Percentiles rank a stretch among this genome's conserved stretches.
These are phyloP conservation scores for Seriola quinqueradiata DNA, from an alignment of 2,113 vertebrate genomes.

Conservation along the genomic window DNA sequence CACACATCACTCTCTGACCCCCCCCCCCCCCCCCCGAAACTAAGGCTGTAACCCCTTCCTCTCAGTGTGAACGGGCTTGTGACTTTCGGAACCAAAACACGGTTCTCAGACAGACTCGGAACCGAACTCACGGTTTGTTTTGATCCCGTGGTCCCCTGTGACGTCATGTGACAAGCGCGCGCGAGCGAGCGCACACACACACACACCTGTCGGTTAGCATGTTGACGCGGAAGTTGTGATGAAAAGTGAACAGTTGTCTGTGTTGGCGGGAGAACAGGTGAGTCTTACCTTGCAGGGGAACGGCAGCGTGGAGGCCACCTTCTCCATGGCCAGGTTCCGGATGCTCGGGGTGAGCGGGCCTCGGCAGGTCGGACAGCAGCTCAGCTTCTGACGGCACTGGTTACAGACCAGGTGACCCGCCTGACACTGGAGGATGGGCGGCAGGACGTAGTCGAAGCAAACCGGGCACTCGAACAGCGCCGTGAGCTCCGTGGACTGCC, in stretches of 20 bases:
- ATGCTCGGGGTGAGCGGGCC: conserved; percentile 86
- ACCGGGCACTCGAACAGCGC: conserved; percentile 87
- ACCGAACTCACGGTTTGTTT: background rate
- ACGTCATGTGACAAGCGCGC: conserved; percentile 17
- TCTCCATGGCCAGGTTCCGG: conserved; percentile 88
- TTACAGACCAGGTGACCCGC: conserved; percentile 87
- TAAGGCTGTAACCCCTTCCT: no score
- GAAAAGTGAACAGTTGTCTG: background rate
- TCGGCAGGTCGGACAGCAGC: conserved; percentile 86
- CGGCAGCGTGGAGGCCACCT: conserved; percentile 85
- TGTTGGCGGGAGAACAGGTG: background rate
- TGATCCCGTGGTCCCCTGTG: background rate
- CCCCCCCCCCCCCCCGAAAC: no score
- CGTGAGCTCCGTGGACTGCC: conserved; percentile 82
- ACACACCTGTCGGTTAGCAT: background rate
- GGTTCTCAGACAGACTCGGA: no score
- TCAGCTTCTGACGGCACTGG: conserved; percentile 86
- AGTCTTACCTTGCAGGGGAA: conserved; percentile 86
- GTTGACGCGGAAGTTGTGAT: conserved; percentile 21
- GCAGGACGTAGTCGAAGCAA: conserved; percentile 87
- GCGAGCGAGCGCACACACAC: background rate
- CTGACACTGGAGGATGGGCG: conserved; percentile 87
- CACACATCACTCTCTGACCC: no score
- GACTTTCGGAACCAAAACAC: no score
- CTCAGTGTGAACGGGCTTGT: no score